These are phyloP conservation scores for Brienomyrus longianalis DNA, from an alignment of 2,113 vertebrate genomes.

Conservation along the genomic window DNA sequence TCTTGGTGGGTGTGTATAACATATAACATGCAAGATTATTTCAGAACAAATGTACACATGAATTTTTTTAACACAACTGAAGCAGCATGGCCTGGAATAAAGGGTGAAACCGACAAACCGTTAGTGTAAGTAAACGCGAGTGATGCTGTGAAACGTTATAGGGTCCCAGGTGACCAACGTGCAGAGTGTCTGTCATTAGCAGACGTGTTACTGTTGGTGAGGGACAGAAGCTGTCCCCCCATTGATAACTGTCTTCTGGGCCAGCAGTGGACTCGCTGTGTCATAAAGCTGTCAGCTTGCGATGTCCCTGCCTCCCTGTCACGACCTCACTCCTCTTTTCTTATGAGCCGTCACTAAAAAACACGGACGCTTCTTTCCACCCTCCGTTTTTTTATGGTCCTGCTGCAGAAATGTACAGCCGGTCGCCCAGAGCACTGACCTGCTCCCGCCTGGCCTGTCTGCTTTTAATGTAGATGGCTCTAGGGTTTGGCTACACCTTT, in stretches of 20 bases:
- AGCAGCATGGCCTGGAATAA: not conserved
- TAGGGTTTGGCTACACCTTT: not conserved
- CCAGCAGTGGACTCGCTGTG: not conserved
- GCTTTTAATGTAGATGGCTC: not conserved
- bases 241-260: not conserved
- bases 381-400: not conserved
- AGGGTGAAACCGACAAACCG: not conserved
- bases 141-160: not conserved
- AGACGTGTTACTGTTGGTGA: not conserved
- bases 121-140: not conserved
- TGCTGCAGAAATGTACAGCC: not conserved
- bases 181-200: not conserved
- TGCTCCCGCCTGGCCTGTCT: not conserved
- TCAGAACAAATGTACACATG: not conserved
- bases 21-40: not conserved
- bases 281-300: not conserved
- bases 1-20: not conserved
- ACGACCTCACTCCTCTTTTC: not conserved
- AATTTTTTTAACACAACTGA: not conserved
- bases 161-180: not conserved
- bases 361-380: not conserved
- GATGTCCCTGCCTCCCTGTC: not conserved
- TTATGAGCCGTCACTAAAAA: not conserved
- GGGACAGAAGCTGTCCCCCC: not conserved
- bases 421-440: not conserved